Base-by-base conservation (phyloP, 64 coral and sea anemone species). In the Astreopora myriophthalma region DNA sequence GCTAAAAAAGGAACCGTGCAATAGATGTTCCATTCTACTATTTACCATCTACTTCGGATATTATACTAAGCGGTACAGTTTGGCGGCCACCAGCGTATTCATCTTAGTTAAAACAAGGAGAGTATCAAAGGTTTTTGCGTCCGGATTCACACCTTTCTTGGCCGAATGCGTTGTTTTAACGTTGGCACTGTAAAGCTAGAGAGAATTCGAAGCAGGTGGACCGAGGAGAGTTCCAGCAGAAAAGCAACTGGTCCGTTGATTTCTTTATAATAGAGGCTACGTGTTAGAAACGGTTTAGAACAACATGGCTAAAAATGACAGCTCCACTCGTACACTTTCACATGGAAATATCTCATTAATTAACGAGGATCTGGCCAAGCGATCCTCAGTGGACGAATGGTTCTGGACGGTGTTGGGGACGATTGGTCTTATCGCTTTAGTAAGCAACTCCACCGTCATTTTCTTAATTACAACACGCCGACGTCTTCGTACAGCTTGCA, bases 401-500 rank as follows among this genome's bases (percentile, higher is more conserved):
- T 89, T 78, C 48, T 89, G 87, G 87, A 19, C 27, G 5, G 24
- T 89, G 19, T 39, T 75, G 37, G 87, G 32, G 2, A 20, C 27
- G 2, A 89, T 89, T 48, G 68, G 75, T 8, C 13, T 89, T 16
- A n/a, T 94, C 8, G 86, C 82, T 2, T 63, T 94, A 22, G 1
- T 85, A 3, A 86, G 86, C 8, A 94, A 94, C 34, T 34, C 72
- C 22, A 12, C 22, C 12, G 92, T 94, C 9, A 94, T 89, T 19
- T 89, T 72, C 12, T 57, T 89, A 4, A 86, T 94, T 22, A 44
- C 63, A 25, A 94, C 86, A 1, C 74, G 92, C 28, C 62, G 71
- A 46, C 42, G 82, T 30, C 86, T 94, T 9, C 87, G 84, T 51
- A 86, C 62, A 31, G 79, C 78, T 46, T 73, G 48, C 4, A 94